phyloP scores from a whole-genome alignment of 2,113 vertebrate genomes.

The cat (Felis catus) region F.catus_Fca126_mat1.0 CM031424.1:63705001-63705500 shows the following conservation, averaged over 20 bases:
- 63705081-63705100: not conserved
- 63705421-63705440: not conserved
- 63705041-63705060: not conserved
- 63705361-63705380: not conserved
- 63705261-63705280: not conserved
- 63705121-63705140: not conserved
- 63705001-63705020: not conserved
- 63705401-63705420: not conserved
- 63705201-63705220: not conserved
- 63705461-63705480: not conserved
- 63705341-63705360: not conserved
- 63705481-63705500: not conserved
- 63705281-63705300: not conserved
- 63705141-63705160: not conserved
- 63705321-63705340: not conserved
- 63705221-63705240: not conserved
- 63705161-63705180: not conserved
- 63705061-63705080: not conserved
- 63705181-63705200: not conserved
- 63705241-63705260: not conserved
- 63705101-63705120: not conserved
- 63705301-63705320: not conserved
- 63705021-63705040: not conserved
- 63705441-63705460: not conserved
- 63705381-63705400: not conserved